Percentiles rank a stretch among this genome's conserved stretches.
These are phyloP conservation scores for Balearica regulorum DNA, from an alignment of 2,797 vertebrate genomes.

Conservation along the genomic window DNA sequence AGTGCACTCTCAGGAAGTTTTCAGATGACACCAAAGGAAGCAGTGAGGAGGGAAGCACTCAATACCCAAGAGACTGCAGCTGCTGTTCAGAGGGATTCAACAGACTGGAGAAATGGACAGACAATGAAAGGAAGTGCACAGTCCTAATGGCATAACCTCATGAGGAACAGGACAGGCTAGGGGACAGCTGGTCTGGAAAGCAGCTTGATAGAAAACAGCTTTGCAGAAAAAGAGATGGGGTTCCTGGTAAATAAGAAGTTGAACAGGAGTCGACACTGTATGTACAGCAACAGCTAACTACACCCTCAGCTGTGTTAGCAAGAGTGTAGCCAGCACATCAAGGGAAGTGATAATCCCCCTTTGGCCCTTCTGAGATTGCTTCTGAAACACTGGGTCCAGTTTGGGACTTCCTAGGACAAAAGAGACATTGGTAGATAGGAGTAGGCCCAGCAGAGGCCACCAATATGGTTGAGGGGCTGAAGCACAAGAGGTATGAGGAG, in stretches of 20 bases:
- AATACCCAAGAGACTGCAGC: conserved; percentile 8
- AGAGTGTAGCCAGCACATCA: not conserved
- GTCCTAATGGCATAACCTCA: not conserved
- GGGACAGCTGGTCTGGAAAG: not conserved
- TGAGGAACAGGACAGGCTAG: not conserved
- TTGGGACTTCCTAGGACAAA: not conserved
- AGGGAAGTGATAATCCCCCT: not conserved
- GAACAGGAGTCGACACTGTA: not conserved
- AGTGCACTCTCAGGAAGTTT: not conserved
- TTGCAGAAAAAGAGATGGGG: not conserved
- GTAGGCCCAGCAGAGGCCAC: not conserved
- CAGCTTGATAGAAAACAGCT: not conserved
- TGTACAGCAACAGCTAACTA: not conserved
- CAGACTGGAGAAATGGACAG: not conserved
- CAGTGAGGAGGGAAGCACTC: not conserved
- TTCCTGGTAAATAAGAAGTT: not conserved
- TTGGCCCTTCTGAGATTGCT: not conserved
- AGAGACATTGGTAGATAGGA: not conserved
- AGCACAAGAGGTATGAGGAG: not conserved
- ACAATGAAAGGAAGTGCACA: not conserved
- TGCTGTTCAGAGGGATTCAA: not conserved
- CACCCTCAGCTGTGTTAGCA: not conserved
- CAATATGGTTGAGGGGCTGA: not conserved
- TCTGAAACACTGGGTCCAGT: not conserved
- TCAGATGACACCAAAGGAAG: not conserved